These are phyloP conservation scores for Isaurus tuberculatus DNA, from an alignment of 92 coral and sea anemone genomes.

Conservation along the genomic window DNA sequence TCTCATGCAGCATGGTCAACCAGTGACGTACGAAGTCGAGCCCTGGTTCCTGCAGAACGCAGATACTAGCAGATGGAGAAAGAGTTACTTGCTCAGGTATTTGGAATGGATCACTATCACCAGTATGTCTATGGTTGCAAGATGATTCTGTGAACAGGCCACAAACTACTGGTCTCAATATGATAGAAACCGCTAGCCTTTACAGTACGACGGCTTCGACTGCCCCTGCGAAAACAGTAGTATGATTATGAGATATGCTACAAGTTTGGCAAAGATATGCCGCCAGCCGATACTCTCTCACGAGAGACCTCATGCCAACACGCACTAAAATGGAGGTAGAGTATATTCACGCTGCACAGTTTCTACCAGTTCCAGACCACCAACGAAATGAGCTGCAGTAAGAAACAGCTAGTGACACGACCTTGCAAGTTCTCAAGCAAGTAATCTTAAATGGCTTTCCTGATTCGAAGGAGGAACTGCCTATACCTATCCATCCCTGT, in stretches of 20 bases:
- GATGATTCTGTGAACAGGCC: conserved; percentile 60
- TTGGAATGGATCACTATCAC: conserved; percentile 69
- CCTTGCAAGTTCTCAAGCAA: conserved; percentile 13
- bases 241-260: conserved; percentile 59
- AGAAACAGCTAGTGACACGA: conserved; percentile 19
- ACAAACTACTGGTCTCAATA: conserved; percentile 66
- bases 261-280: conserved; percentile 32
- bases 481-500: neutral
- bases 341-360: neutral
- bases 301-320: conserved; percentile 37
- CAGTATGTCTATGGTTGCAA: conserved; percentile 58
- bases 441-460: conserved; percentile 28
- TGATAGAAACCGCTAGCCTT: conserved; percentile 50
- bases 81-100: conserved; percentile 67
- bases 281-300: conserved; percentile 59
- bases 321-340: conserved; percentile 30
- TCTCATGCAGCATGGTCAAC: conserved; percentile 49
- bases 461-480: neutral
- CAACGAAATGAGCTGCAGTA: conserved; percentile 34
- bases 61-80: conserved; percentile 60
- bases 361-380: conserved; percentile 4
- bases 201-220: conserved; percentile 60
- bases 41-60: conserved; percentile 58
- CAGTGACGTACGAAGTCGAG: conserved; percentile 62
- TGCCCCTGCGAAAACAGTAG: conserved; percentile 52